Base-by-base conservation (phyloP, 2,113 vertebrate genomes). In the Thamnaconus septentrionalis region DNA sequence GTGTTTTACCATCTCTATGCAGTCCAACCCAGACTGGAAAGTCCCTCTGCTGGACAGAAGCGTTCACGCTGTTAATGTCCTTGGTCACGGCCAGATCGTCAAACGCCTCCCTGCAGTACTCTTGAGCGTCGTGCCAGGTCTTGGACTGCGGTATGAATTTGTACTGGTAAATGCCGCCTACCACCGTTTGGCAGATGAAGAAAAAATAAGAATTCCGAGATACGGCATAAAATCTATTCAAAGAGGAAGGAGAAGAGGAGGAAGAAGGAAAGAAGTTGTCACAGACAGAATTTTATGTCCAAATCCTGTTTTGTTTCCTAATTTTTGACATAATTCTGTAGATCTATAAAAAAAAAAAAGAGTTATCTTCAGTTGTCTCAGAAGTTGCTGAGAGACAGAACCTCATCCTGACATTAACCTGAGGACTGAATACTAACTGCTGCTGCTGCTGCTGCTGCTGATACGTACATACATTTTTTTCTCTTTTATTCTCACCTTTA, bases 61-160 rank as follows among this genome's bases (percentile, higher is more conserved):
- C 0, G 0, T 0, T 0, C 47, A 64, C 1, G 0, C 12, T 0
- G 0, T 0, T 0, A 1, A 0, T 0, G 0, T 2, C 0, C 3
- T 0, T 0, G 1, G 68, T 3, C 18, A 0, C 5, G 7, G 70
- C 64, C 51, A 82, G 57, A 9, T 56, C 8, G 0, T 0, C 0
- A 0, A 5, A 0, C 0, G 0, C 0, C 0, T 3, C 0, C 3
- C 0, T 0, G 64, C 83, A 85, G 61, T 57, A 41, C 1, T 6
- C 0, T 18, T 0, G 1, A 0, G 80, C 83, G 0, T 78, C 60
- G 0, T 0, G 0, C 75, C 69, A 64, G 0, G 4, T 64, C 72
- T 3, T 80, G 0, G 61, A 6, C 50, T 61, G 0, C 3, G 18
- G 5, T 11, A 69, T 0, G 6, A 71, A 67, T 0, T 0, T 7